Evolutionary conservation across 1,140 invertebrate genomes (phyloP), one percentile per base, ranked within the genome.

Genomic region (Leguminivora glycinivorella): DNA sequence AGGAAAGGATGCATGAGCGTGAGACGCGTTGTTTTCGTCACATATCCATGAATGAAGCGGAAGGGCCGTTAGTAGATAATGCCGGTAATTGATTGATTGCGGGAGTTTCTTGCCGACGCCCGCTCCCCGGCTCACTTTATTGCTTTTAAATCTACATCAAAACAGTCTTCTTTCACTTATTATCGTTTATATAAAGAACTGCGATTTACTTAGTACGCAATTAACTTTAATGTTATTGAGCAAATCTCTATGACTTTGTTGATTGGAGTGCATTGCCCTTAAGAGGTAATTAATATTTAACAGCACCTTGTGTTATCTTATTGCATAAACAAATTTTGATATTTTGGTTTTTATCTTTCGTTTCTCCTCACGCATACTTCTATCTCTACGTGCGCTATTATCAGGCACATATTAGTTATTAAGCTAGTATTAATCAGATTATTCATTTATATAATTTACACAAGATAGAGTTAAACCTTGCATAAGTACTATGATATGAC

Each of bases 341-440:
- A 63, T 63, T 63, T 63, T 63, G 25, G 58, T n/a, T 7, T 29
- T 63, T 63, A 63, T 63, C 58, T 31, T 29, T 63, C 14, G 31
- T 29, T 63, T 26, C 58, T 63, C 58, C 26, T 14, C 58, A 63
- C 58, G 58, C 58, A 63, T 29, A 22, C 29, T 63, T 26, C 26
- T 63, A 63, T 63, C 58, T 63, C 12, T 63, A 63, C 58, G 58
- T 63, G 58, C 29, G 58, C 3, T 29, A 63, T 63, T 63, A 63
- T 63, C 58, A 31, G 10, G 58, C 26, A 29, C 58, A 63, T 60
- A 24, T 26, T 26, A 26, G 56, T 29, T 29, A 63, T 63, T 63
- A 63, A 63, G n/a, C n/a, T n/a, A n/a, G 58, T 63, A 63, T 63
- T 63, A 63, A 63, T 63, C 58, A 34, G 58, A 63, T 25, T 52